Percentiles rank a stretch among this genome's conserved stretches.
Evolutionary conservation across 2,888 invertebrate genomes (phyloP).

Genomic region (Xanthostigma xanthostigma): DNA sequence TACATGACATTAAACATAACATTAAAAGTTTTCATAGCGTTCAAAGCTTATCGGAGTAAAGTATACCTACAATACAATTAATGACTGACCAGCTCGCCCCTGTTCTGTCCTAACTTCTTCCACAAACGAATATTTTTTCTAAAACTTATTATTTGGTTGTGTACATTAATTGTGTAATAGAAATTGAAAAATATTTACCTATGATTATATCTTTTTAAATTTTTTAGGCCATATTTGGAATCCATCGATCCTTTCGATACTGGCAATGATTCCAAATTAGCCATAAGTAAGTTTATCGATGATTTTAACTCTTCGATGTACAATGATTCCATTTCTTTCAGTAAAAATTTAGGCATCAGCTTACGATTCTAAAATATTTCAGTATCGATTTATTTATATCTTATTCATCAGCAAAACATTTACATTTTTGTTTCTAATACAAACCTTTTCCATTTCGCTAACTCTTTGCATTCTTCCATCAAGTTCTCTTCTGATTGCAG

Average conservation of each 20-base stretch:
- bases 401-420: background rate
- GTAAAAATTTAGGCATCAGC: conserved; percentile 96
- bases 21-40: too few relatives aligned
- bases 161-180: background rate
- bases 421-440: conserved; percentile 6
- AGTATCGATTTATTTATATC: background rate
- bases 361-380: conserved; percentile 63
- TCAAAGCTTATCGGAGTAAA: too few relatives aligned
- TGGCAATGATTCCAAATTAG: conserved; percentile 95
- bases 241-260: conserved; percentile 97
- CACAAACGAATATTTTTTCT: too few relatives aligned
- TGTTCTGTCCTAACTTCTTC: too few relatives aligned
- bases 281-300: conserved; percentile 95
- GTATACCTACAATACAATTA: too few relatives aligned
- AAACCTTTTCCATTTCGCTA: conserved; percentile 92
- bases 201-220: conserved; percentile 96
- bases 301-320: conserved; percentile 97
- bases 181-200: conserved; percentile 44
- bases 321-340: conserved; percentile 99
- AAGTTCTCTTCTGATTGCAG: conserved; percentile 94
- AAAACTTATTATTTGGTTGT: too few relatives aligned
- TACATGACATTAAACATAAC: too few relatives aligned
- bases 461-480: conserved; percentile 96
- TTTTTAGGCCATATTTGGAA: conserved; percentile 93
- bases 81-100: too few relatives aligned